Percentiles rank a stretch among this genome's conserved stretches.
Conservation (phyloP, 2,113 vertebrate species). For the Aramus guarauna region DNA sequence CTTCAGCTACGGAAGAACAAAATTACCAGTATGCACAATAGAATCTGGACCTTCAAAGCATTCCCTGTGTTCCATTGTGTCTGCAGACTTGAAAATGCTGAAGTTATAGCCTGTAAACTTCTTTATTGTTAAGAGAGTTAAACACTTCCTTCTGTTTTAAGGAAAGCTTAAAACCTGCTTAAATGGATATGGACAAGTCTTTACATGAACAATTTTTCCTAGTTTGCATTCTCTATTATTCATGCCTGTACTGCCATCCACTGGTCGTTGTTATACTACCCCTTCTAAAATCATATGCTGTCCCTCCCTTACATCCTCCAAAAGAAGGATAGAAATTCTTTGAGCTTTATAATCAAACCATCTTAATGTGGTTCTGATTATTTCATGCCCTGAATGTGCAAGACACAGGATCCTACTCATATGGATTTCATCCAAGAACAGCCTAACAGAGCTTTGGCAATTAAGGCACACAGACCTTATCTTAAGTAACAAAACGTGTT, state of each 20-base stretch:
- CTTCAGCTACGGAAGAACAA: constrained; percentile 58
- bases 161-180: background rate
- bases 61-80: rapidly evolving
- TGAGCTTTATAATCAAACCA: background rate
- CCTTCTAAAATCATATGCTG: background rate
- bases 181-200: rapidly evolving
- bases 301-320: background rate
- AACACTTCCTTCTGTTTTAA: background rate
- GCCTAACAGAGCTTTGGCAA: background rate
- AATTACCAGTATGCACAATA: background rate
- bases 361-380: background rate
- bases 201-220: background rate
- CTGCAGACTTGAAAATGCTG: background rate
- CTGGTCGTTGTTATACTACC: background rate
- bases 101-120: background rate
- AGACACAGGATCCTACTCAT: background rate
- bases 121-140: background rate
- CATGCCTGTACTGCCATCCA: constrained; percentile 29
- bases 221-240: background rate
- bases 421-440: background rate
- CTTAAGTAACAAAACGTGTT: background rate
- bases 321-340: background rate
- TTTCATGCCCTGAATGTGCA: background rate
- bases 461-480: background rate
- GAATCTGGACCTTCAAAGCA: background rate